These are phyloP conservation scores for Pleuronectes platessa DNA, from an alignment of 2,113 vertebrate genomes.

Conservation along the genomic window DNA sequence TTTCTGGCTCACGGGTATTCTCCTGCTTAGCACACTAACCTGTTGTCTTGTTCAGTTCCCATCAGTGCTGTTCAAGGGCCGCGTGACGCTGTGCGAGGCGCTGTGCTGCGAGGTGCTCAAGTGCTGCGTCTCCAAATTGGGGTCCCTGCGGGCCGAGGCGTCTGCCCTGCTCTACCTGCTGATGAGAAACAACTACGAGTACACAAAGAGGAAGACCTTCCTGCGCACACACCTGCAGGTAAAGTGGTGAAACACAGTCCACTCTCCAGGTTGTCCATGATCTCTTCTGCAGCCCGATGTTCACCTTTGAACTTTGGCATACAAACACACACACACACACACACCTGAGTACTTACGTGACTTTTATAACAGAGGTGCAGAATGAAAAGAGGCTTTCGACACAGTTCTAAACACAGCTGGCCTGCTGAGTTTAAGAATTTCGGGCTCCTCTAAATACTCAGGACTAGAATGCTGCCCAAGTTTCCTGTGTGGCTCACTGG, in stretches of 20 bases:
- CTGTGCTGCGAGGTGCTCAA: constrained; percentile 97
- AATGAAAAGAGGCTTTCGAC: constrained; percentile 5
- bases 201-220: constrained; percentile 94
- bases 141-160: constrained; percentile 89
- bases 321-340: too few species aligned
- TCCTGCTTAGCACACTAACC: constrained; percentile 26
- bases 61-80: constrained; percentile 92
- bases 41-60: constrained; percentile 85
- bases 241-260: not conserved
- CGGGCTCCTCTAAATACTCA: not conserved
- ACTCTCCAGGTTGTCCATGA: not conserved
- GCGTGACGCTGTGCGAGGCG: constrained; percentile 92
- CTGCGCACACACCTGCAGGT: constrained; percentile 96
- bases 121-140: constrained; percentile 94
- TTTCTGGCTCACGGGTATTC: not conserved
- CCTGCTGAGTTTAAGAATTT: constrained; percentile 19
- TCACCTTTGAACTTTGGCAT: not conserved
- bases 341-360: fast-evolving
- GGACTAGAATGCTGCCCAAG: too few species aligned
- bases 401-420: constrained; percentile 6
- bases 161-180: constrained; percentile 95
- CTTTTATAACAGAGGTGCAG: not conserved
- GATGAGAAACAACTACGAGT: constrained; percentile 98
- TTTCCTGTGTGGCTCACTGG: too few species aligned
- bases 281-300: not conserved